Evolutionary conservation across 1,140 invertebrate species (phyloP).

Genomic region (Coelopa frigida): DNA sequence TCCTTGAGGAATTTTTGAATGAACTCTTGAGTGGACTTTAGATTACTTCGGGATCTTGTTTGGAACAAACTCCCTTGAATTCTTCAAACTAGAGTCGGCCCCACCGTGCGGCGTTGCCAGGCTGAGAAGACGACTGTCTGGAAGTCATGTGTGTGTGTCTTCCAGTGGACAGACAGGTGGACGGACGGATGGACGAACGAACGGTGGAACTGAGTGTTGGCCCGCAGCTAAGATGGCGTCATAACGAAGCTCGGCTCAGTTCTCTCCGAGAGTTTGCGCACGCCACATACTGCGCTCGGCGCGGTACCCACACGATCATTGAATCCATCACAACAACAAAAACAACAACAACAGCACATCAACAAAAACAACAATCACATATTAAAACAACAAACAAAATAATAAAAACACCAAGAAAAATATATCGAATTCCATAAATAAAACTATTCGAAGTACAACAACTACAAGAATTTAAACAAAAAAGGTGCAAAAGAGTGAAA

Average conservation of each 20-base stretch:
- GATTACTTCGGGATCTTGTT: too few relatives aligned
- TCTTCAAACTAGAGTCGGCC: too few relatives aligned
- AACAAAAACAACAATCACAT: slow-evolving; percentile 4
- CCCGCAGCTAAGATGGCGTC: slow-evolving; percentile 42
- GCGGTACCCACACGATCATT: slow-evolving; percentile 12
- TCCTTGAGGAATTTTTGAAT: too few relatives aligned
- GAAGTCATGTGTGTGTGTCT: background rate
- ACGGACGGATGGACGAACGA: too few relatives aligned
- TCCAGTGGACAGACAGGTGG: background rate
- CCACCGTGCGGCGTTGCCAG: too few relatives aligned
- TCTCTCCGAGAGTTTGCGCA: slow-evolving; percentile 33
- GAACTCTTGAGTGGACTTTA: too few relatives aligned
- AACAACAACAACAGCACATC: slow-evolving; percentile 1
- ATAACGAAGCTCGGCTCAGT: slow-evolving; percentile 44
- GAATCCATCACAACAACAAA: background rate
- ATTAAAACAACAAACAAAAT: background rate
- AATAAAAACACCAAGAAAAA: too few relatives aligned
- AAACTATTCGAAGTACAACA: too few relatives aligned
- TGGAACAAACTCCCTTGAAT: too few relatives aligned
- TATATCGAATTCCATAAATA: too few relatives aligned
- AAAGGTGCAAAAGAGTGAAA: background rate
- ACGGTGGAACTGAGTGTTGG: too few relatives aligned
- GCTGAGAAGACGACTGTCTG: too few relatives aligned
- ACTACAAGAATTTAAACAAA: background rate
- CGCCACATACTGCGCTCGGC: slow-evolving; percentile 23